A percentile compares a stretch with the other conserved stretches of the same genome.
Conservation (phyloP, 2,797 vertebrate genomes). For the Xiphorhynchus erythropygius region DNA sequence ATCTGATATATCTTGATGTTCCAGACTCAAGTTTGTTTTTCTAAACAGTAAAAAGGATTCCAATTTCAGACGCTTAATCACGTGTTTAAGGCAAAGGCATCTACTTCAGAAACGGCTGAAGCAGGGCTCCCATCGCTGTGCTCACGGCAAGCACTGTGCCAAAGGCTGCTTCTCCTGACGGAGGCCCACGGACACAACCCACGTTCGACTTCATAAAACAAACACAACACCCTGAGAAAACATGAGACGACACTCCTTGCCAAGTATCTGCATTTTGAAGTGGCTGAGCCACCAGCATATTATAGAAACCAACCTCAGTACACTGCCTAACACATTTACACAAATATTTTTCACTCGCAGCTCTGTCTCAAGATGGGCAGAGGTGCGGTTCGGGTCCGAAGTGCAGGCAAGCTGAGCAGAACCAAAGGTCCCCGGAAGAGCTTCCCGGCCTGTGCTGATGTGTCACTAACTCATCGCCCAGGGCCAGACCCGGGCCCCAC, state of each 20-base stretch:
- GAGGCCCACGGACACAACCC: background rate
- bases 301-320: background rate
- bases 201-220: background rate
- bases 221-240: background rate
- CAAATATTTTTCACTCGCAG: background rate
- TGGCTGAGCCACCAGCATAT: background rate
- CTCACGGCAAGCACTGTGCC: background rate
- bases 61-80: background rate
- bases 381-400: background rate
- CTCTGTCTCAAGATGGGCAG: background rate
- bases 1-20: background rate
- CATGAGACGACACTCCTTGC: rapidly evolving
- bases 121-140: background rate
- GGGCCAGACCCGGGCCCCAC: background rate
- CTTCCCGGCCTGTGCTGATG: background rate
- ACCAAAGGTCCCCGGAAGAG: background rate
- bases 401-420: background rate
- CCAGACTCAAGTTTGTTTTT: background rate
- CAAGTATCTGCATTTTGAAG: background rate
- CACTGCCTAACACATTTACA: background rate
- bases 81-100: background rate
- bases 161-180: background rate
- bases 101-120: background rate
- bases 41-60: background rate
- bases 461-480: background rate